These are phyloP conservation scores for Benitochromis conjunctus DNA, from an alignment of 2,113 vertebrate species.

Conservation along the genomic window DNA sequence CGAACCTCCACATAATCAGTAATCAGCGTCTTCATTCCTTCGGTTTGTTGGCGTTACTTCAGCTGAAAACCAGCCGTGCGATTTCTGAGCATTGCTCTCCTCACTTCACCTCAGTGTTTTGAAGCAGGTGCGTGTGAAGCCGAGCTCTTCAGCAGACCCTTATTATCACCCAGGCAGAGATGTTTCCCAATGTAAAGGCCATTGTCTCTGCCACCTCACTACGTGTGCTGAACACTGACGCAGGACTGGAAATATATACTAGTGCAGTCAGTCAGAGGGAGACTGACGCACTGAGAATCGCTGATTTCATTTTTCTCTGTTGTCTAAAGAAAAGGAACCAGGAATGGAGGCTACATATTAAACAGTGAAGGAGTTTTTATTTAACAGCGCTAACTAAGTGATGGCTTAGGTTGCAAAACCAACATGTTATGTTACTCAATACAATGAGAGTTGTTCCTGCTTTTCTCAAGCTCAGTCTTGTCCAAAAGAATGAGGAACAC, in stretches of 20 bases:
- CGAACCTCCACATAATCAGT: background rate
- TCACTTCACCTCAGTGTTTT: background rate
- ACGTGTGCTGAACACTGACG: background rate
- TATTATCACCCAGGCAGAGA: background rate
- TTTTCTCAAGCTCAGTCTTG: background rate
- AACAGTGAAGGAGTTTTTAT: background rate
- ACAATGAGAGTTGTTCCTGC: fast-evolving
- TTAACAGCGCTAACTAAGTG: background rate
- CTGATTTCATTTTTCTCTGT: background rate
- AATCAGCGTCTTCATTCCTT: fast-evolving
- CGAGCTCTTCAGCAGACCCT: background rate
- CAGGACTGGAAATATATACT: background rate
- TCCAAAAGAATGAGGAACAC: background rate
- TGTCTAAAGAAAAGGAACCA: background rate
- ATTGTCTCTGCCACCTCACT: fast-evolving
- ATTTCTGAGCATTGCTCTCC: fast-evolving
- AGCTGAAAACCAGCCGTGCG: fast-evolving
- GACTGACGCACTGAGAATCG: background rate
- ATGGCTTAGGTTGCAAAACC: fast-evolving
- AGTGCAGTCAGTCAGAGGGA: background rate
- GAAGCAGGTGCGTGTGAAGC: background rate
- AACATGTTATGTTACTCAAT: background rate
- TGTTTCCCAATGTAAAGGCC: background rate
- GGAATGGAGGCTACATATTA: background rate
- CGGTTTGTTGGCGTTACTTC: fast-evolving